Conservation (phyloP, 2,888 invertebrate species). For the Zaprionus bogoriensis region DNA sequence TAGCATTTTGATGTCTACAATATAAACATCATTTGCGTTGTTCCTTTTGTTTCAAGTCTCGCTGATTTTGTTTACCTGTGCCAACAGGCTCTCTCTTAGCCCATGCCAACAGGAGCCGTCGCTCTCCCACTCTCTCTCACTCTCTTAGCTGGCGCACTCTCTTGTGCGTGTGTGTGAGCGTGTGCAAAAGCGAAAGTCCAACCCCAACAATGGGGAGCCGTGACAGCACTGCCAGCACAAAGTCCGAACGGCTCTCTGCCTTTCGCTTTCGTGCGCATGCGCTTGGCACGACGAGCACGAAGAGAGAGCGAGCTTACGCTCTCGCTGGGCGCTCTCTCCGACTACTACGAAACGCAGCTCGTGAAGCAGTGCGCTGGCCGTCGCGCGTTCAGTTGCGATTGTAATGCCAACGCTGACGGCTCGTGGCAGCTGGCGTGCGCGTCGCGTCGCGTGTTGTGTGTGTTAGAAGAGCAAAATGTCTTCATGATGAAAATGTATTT, state of each 20-base stretch:
- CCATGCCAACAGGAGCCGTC: constrained; percentile 37
- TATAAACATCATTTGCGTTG: constrained; percentile 76
- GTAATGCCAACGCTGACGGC: constrained; percentile 72
- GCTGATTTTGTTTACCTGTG: constrained; percentile 75
- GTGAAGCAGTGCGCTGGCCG: not conserved
- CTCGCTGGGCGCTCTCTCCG: constrained; percentile 6
- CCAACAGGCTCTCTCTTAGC: constrained; percentile 73
- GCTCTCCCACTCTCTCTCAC: not conserved
- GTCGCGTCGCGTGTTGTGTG: constrained; percentile 48
- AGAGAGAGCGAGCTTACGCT: not conserved
- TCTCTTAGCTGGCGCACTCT: constrained; percentile 30
- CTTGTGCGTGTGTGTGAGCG: not conserved
- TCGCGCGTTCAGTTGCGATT: constrained; percentile 62
- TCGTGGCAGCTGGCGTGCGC: constrained; percentile 64
- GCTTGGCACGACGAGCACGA: constrained; percentile 15
- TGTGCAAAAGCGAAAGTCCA: constrained; percentile 59
- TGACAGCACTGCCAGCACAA: constrained; percentile 46
- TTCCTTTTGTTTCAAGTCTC: constrained; percentile 72
- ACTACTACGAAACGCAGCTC: not conserved
- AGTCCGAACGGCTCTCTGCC: not conserved
- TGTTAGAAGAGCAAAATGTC: constrained; percentile 24
- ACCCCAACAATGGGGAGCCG: constrained; percentile 45
- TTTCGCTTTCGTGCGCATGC: constrained; percentile 24
- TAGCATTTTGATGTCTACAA: constrained; percentile 67
- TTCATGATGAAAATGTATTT: constrained; percentile 51